Percentiles rank a stretch among this genome's conserved stretches.
phyloP scores from a whole-genome alignment of 2,888 invertebrate species.

The Ophion ellenae region DNA sequence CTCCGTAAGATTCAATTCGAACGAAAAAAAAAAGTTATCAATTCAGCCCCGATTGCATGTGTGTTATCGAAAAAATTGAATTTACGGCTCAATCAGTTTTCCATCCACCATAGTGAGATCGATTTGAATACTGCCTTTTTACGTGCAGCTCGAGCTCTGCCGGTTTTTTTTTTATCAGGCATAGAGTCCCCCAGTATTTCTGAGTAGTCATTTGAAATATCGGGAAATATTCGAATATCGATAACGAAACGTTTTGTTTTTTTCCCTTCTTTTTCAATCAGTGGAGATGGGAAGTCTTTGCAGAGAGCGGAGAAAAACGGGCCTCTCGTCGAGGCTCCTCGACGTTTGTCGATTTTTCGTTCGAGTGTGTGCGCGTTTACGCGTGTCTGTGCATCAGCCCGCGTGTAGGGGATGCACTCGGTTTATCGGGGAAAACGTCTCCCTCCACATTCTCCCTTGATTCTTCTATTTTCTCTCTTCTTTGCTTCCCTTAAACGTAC shows the following conservation, averaged over 20 bases:
- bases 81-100: slow-evolving; percentile 26
- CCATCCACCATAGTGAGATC: not conserved
- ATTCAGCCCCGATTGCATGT: not conserved
- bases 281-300: slow-evolving; percentile 12
- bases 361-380: not conserved
- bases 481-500: slow-evolving; percentile 34
- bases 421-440: slow-evolving; percentile 52
- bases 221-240: slow-evolving; percentile 43
- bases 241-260: slow-evolving; percentile 21
- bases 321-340: slow-evolving; percentile 32
- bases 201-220: slow-evolving; percentile 19
- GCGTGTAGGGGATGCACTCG: slow-evolving; percentile 9
- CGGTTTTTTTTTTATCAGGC: slow-evolving; percentile 5
- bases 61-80: not conserved
- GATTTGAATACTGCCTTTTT: slow-evolving; percentile 7
- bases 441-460: not conserved
- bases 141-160: not conserved
- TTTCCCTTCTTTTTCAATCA: not conserved
- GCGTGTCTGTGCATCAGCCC: slow-evolving; percentile 20
- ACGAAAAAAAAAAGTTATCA: not conserved
- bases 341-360: slow-evolving; percentile 32
- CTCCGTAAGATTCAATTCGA: not conserved
- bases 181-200: slow-evolving; percentile 14
- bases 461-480: slow-evolving; percentile 19
- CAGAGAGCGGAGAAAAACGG: slow-evolving; percentile 8